These are phyloP conservation scores for Lepidocolaptes lacrymiger DNA, from an alignment of 2,797 vertebrate species.

Conservation along the genomic window DNA sequence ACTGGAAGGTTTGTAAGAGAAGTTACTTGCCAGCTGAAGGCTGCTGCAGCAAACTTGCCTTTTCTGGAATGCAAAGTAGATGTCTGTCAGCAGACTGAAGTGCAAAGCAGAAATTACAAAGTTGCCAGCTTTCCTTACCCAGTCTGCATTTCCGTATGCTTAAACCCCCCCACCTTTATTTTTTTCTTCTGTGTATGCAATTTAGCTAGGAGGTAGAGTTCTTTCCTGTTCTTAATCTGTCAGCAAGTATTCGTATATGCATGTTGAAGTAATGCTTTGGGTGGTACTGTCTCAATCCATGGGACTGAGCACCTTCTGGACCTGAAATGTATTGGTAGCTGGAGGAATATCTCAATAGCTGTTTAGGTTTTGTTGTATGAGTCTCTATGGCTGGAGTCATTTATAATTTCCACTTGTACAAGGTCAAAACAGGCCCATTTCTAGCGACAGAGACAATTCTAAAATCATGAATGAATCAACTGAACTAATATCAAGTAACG, in stretches of 20 bases:
- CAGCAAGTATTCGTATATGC: not conserved
- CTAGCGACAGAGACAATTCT: not conserved
- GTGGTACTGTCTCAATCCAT: not conserved
- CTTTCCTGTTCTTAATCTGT: not conserved
- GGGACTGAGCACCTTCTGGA: not conserved
- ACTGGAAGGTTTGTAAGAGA: not conserved
- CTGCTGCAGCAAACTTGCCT: not conserved
- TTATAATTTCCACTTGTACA: not conserved
- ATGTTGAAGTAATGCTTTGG: not conserved
- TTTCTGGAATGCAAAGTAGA: not conserved
- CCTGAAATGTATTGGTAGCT: not conserved
- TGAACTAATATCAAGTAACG: not conserved
- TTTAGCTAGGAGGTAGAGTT: not conserved
- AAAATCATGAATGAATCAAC: not conserved
- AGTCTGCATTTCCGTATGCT: not conserved
- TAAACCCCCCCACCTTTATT: not conserved
- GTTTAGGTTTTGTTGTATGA: not conserved
- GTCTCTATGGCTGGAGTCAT: not conserved
- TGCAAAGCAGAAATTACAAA: not conserved
- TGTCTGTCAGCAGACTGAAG: not conserved
- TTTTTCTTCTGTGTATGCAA: rapidly evolving
- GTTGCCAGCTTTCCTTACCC: not conserved
- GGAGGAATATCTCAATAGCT: not conserved
- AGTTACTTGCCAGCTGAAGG: not conserved
- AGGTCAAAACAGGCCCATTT: not conserved